These are phyloP conservation scores for Wiebesia pumilae DNA, from an alignment of 1,140 invertebrate species.

Conservation along the genomic window DNA sequence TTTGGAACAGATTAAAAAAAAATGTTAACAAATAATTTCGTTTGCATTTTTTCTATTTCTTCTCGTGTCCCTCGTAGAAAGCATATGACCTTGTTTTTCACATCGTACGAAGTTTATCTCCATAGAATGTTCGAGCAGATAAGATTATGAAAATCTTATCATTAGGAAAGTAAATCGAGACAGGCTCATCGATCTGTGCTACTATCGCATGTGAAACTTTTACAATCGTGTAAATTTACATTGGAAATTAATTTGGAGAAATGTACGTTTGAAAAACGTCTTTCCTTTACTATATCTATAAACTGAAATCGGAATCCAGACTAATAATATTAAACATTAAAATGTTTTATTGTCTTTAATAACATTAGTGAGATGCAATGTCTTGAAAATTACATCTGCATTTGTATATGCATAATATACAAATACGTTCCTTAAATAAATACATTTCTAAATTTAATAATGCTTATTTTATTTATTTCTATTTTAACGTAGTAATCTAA, in stretches of 20 bases:
- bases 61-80: constrained; percentile 30
- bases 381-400: background rate
- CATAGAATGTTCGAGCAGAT: constrained; percentile 18
- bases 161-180: constrained; percentile 44
- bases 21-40: constrained; percentile 33
- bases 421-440: background rate
- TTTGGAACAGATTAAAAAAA: constrained; percentile 37
- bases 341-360: constrained; percentile 27
- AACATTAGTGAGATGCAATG: background rate
- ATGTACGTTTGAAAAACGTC: background rate
- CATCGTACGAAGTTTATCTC: background rate
- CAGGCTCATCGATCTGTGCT: background rate
- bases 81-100: constrained; percentile 34
- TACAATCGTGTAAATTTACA: background rate
- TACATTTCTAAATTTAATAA: background rate
- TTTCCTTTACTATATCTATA: background rate
- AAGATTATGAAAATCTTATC: constrained; percentile 52
- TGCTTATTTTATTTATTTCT: no score
- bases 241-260: constrained; percentile 31
- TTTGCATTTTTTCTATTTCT: background rate
- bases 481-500: no score
- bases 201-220: background rate
- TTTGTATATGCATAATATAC: background rate
- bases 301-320: background rate
- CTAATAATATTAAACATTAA: constrained; percentile 42